Evolutionary conservation across 2,797 vertebrate genomes (phyloP).

Genomic region (Aeoliscus strigatus): DNA sequence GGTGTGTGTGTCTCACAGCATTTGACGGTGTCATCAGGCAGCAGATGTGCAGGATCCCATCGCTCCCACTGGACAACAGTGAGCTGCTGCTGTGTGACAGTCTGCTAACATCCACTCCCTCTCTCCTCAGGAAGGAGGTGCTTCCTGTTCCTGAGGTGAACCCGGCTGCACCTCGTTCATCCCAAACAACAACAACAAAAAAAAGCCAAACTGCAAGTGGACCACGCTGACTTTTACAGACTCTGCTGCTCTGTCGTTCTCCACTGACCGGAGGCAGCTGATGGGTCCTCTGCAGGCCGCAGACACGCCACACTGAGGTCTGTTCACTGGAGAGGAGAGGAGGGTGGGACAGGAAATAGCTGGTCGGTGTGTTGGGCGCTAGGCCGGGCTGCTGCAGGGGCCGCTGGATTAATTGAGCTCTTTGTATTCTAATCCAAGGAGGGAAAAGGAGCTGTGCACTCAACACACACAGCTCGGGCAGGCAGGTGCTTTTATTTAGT

Average conservation of each 20-base stretch:
- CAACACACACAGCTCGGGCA: not conserved
- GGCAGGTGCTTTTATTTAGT: conserved; percentile 23
- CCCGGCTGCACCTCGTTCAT: not conserved
- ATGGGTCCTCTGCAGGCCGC: conserved; percentile 9
- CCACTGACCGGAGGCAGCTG: conserved; percentile 30
- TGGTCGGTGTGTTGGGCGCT: conserved; percentile 42
- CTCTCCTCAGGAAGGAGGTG: conserved; percentile 37
- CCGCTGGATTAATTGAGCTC: conserved; percentile 55
- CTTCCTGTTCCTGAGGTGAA: conserved; percentile 36
- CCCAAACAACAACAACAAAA: conserved; percentile 35
- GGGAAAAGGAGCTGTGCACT: not conserved
- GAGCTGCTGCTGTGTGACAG: conserved; percentile 1
- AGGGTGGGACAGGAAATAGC: conserved; percentile 76
- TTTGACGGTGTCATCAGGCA: conserved; percentile 1
- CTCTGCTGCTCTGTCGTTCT: conserved; percentile 3
- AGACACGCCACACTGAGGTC: conserved; percentile 41
- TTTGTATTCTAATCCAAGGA: conserved; percentile 59
- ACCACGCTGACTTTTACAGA: not conserved
- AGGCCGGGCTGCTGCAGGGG: conserved; percentile 24
- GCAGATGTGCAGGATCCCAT: conserved; percentile 23
- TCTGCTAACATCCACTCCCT: conserved; percentile 39
- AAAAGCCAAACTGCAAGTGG: not conserved
- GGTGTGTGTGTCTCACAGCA: conserved; percentile 3
- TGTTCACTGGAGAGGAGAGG: conserved; percentile 50
- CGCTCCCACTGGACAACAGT: conserved; percentile 2